phyloP scores from a whole-genome alignment of 2,888 invertebrate species.

The Caenorhabditis drosophilae region DNA sequence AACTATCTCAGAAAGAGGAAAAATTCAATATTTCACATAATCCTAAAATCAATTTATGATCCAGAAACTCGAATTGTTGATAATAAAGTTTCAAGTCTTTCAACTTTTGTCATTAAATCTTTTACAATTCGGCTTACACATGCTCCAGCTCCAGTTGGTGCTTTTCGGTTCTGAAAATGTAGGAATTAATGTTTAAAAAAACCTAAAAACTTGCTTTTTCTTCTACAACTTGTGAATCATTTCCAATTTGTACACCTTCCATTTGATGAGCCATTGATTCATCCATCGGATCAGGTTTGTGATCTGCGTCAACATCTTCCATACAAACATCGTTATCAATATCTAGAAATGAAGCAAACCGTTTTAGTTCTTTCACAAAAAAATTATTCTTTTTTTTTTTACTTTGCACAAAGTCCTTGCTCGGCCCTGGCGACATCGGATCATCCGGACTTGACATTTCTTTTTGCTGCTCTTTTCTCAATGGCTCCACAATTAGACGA shows the following conservation, averaged over 20 bases:
- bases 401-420: constrained; percentile 2
- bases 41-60: too few relatives aligned
- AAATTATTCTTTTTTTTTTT: too few relatives aligned
- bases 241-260: constrained; percentile 15
- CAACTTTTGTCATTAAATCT: constrained; percentile 34
- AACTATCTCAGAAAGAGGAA: too few relatives aligned
- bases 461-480: constrained; percentile 36
- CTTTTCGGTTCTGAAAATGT: constrained; percentile 17
- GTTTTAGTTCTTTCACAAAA: neutral
- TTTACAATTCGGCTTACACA: constrained; percentile 34
- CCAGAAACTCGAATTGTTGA: constrained; percentile 27
- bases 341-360: neutral
- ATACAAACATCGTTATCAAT: constrained; percentile 22
- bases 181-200: constrained; percentile 1
- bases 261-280: constrained; percentile 23
- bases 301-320: constrained; percentile 21
- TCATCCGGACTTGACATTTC: neutral
- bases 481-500: constrained; percentile 41
- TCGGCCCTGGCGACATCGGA: neutral
- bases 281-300: constrained; percentile 10
- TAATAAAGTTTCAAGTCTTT: constrained; percentile 28
- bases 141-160: constrained; percentile 15
- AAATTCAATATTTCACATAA: too few relatives aligned
- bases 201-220: too few relatives aligned
- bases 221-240: too few relatives aligned